A percentile compares a stretch with the other conserved stretches of the same genome.
phyloP scores from a whole-genome alignment of 2,113 vertebrate species.

The Osmerus mordax region DNA sequence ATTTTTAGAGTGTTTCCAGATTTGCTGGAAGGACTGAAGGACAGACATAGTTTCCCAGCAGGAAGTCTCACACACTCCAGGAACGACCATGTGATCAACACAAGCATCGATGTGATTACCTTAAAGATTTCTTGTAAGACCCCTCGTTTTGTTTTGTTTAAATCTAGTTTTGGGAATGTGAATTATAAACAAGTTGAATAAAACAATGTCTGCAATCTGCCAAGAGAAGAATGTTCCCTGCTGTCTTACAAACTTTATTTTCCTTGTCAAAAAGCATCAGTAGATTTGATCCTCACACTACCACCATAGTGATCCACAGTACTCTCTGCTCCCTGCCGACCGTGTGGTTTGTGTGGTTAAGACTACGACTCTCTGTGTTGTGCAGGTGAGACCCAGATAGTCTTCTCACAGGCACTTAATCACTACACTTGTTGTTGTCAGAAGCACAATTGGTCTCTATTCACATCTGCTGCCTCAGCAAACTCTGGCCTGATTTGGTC shows the following conservation, averaged over 20 bases:
- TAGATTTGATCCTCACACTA: background rate
- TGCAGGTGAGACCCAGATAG: slow-evolving; percentile 69
- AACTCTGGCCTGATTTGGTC: slow-evolving; percentile 63
- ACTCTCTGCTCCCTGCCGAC: background rate
- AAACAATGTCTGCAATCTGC: too few relatives aligned
- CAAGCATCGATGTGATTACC: too few relatives aligned
- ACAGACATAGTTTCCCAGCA: slow-evolving; percentile 64
- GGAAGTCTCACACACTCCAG: background rate
- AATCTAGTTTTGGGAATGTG: too few relatives aligned
- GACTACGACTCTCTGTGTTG: slow-evolving; percentile 32
- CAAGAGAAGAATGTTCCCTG: too few relatives aligned
- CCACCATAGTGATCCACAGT: slow-evolving; percentile 10
- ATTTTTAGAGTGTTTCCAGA: slow-evolving; percentile 58
- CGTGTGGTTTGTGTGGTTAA: slow-evolving; percentile 22
- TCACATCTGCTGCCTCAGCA: slow-evolving; percentile 67
- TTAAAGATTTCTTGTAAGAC: slow-evolving; percentile 36
- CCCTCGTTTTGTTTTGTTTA: background rate
- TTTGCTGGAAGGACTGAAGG: slow-evolving; percentile 55
- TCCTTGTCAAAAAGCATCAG: too few relatives aligned
- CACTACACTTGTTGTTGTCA: slow-evolving; percentile 67
- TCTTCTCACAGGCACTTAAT: slow-evolving; percentile 61
- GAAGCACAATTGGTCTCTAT: slow-evolving; percentile 63
- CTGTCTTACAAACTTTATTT: too few relatives aligned
- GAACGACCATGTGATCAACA: background rate
- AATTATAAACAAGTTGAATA: too few relatives aligned